Percentiles rank a stretch among this genome's conserved stretches.
phyloP scores from a whole-genome alignment of 2,113 vertebrate genomes.

The Tachycineta bicolor region DNA sequence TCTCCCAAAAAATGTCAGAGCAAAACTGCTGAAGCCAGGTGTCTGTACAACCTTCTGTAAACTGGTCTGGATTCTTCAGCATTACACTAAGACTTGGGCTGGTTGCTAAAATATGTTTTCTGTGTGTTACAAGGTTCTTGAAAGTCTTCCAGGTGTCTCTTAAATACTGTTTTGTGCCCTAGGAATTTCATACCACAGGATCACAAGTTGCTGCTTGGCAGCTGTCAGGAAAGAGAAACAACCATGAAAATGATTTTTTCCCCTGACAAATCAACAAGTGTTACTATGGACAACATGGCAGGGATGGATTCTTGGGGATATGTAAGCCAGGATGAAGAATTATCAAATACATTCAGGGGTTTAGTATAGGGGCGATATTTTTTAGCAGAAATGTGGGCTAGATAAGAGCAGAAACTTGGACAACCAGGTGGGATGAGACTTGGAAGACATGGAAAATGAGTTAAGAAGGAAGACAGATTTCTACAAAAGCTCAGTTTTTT shows the following conservation, averaged over 20 bases:
- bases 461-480: neutral
- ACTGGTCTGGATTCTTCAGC: neutral
- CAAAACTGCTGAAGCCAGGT: neutral
- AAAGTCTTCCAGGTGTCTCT: neutral
- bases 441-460: neutral
- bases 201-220: neutral
- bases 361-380: neutral
- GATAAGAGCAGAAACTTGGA: neutral
- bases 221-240: neutral
- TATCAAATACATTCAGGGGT: neutral
- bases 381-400: neutral
- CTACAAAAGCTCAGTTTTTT: neutral
- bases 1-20: neutral
- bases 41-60: neutral
- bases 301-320: neutral
- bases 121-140: neutral
- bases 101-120: neutral
- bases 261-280: neutral
- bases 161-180: neutral
- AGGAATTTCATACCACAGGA: neutral
- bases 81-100: neutral
- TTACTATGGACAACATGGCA: neutral
- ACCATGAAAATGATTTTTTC: fast-evolving
- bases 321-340: neutral
- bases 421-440: neutral